These are phyloP conservation scores for Tokudaia tokunoshimensis DNA, from an alignment of 2,797 vertebrate genomes.

Conservation along the genomic window DNA sequence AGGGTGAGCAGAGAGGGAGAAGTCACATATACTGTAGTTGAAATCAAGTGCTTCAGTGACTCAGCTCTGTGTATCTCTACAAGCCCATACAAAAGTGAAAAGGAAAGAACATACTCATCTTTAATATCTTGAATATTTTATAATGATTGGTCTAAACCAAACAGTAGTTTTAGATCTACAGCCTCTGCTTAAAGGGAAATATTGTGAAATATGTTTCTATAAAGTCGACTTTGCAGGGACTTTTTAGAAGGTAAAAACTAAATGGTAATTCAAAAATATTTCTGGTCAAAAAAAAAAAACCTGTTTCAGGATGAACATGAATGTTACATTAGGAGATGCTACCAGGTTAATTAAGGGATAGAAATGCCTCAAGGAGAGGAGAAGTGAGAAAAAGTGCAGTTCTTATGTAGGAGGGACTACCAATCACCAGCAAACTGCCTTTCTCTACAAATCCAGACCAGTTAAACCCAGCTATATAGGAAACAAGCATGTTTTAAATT, in stretches of 20 bases:
- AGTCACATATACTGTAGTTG: background rate
- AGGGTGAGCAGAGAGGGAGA: background rate
- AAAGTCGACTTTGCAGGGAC: background rate
- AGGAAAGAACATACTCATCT: background rate
- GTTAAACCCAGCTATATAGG: slow-evolving; percentile 21
- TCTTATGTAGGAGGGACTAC: background rate
- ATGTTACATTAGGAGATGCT: background rate
- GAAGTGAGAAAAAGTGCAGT: background rate
- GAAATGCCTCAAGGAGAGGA: slow-evolving; percentile 6
- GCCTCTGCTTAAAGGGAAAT: background rate
- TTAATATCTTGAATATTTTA: background rate
- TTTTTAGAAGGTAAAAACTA: slow-evolving; percentile 39
- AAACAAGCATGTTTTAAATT: slow-evolving; percentile 23
- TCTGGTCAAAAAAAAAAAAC: background rate
- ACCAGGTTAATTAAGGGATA: background rate
- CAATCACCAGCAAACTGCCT: background rate
- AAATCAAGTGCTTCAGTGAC: background rate
- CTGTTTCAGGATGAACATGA: slow-evolving; percentile 33
- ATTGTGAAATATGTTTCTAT: background rate
- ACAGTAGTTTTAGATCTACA: background rate
- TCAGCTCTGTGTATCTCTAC: background rate
- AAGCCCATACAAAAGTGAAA: background rate
- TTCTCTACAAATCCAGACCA: background rate
- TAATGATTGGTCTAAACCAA: background rate
- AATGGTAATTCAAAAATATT: slow-evolving; percentile 9